phyloP scores from a whole-genome alignment of 35 echinoderm and acorn worm species.

The Patiria miniata region DNA sequence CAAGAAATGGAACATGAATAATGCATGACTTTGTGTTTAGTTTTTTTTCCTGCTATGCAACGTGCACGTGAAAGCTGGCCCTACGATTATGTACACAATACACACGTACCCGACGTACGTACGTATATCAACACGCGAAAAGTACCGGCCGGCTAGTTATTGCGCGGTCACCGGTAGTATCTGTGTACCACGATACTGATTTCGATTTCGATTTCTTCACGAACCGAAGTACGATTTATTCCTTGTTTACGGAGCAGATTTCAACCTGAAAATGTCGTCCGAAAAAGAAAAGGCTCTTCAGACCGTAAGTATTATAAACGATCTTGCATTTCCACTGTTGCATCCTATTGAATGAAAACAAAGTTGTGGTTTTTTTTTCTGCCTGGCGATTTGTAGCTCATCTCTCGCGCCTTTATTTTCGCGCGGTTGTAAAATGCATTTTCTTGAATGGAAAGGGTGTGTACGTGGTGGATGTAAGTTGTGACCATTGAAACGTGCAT shows the following conservation, averaged over 20 bases:
- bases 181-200: too few relatives aligned
- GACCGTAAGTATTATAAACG: conserved; percentile 1
- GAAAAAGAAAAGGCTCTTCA: conserved; percentile 7
- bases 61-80: too few relatives aligned
- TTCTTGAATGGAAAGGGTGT: not conserved
- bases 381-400: not conserved
- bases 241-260: not conserved
- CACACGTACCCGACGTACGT: too few relatives aligned
- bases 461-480: not conserved
- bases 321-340: not conserved
- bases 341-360: not conserved
- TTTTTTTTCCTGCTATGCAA: too few relatives aligned
- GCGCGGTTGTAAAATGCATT: not conserved
- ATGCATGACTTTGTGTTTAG: too few relatives aligned
- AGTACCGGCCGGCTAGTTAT: too few relatives aligned
- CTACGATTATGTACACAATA: too few relatives aligned
- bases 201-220: too few relatives aligned
- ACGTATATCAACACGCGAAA: too few relatives aligned
- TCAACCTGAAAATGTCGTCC: not conserved
- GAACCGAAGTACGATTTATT: not conserved
- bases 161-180: too few relatives aligned
- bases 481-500: not conserved
- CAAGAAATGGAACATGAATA: too few relatives aligned
- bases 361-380: not conserved
- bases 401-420: conserved; percentile 8